Evolutionary conservation across 2,797 vertebrate genomes (phyloP), one percentile per base, ranked within the genome.

Genomic region (Agapornis canus): DNA sequence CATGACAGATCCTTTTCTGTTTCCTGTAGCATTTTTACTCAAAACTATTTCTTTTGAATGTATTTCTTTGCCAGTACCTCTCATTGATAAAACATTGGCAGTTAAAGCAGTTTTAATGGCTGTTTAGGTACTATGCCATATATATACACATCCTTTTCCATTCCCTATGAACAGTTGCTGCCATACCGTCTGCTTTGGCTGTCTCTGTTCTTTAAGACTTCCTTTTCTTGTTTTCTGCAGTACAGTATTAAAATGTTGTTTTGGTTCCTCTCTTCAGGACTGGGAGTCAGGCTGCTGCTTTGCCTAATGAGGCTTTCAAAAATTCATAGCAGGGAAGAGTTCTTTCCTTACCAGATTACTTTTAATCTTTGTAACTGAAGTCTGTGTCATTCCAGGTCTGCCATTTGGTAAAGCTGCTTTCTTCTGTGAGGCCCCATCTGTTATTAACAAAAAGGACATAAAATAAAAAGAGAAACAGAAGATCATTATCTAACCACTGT

Each of bases 11-110:
- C 2, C 6, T 48, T 80, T 88, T 85, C 42, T 2, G 16, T 64
- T 94, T 86, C 64, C 65, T 37, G 39, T 89, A 93, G 83, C 90
- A 56, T 5, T 13, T 78, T 82, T 77, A 82, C 35, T 90, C 77
- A 64, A 56, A 89, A 66, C 35, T 77, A 13, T 94, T 92, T 39
- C 39, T 95, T 88, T 86, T 80, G 73, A 95, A 94, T 91, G 71
- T 95, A 78, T 95, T 94, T 96, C 68, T 96, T 89, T 92, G 43
- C 71, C n/a, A 52, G 32, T 91, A 49, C 70, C 57, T 83, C 37
- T 60, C 32, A 27, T 75, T 65, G 90, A 43, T 56, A 82, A 88
- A 95, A 65, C 45, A 40, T 1, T 5, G 68, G 39, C 93, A 90
- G 39, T 90, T 94, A 78, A 59, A 80, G 64, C 82, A 70, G 66